A percentile compares a stretch with the other conserved stretches of the same genome.
Evolutionary conservation across 2,797 vertebrate genomes (phyloP).

Genomic region (Emydoidea blandingii): DNA sequence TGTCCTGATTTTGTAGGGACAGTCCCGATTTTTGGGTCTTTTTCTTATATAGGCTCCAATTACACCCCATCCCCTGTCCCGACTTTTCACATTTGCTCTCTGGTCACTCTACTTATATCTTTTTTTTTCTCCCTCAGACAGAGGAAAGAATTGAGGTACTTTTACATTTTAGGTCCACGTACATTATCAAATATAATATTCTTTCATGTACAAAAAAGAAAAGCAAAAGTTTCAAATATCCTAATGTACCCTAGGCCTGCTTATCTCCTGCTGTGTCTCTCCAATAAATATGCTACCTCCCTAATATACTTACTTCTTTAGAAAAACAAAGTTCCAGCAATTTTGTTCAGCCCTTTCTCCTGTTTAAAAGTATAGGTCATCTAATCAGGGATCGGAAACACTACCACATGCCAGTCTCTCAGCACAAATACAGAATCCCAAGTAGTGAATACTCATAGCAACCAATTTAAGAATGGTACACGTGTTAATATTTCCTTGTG

Average conservation of each 20-base stretch:
- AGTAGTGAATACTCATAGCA: constrained; percentile 41
- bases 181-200: not conserved
- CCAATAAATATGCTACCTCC: not conserved
- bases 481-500: not conserved
- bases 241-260: not conserved
- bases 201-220: not conserved
- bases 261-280: not conserved
- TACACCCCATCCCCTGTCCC: too few species aligned
- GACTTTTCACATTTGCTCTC: too few species aligned
- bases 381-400: constrained; percentile 47
- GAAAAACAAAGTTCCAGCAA: constrained; percentile 49
- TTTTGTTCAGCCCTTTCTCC: constrained; percentile 19
- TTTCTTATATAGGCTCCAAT: too few species aligned
- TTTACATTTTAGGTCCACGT: constrained; percentile 5
- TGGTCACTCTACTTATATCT: too few species aligned
- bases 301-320: not conserved
- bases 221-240: not conserved
- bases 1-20: too few species aligned
- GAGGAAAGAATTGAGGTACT: not conserved
- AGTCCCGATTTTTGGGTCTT: too few species aligned
- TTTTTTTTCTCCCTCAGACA: not conserved
- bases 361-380: constrained; percentile 23
- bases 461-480: not conserved
- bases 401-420: constrained; percentile 40
- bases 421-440: constrained; percentile 18